A percentile compares a stretch with the other conserved stretches of the same genome.
phyloP scores from a whole-genome alignment of 2,113 vertebrate genomes.

The Pipa parva region DNA sequence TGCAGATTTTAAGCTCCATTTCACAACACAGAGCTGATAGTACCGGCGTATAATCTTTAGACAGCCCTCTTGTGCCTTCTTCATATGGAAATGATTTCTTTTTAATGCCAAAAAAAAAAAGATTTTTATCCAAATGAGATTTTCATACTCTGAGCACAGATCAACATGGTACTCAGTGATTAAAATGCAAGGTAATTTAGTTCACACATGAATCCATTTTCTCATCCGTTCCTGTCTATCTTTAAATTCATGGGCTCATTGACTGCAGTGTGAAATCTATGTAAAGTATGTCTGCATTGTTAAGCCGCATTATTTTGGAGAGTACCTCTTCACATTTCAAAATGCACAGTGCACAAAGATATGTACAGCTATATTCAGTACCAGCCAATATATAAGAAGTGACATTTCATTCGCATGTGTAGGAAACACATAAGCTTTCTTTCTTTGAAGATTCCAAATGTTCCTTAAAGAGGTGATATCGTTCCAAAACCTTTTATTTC shows the following conservation, averaged over 20 bases:
- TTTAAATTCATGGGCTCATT: not conserved
- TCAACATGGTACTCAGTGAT: not conserved
- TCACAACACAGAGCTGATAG: constrained; percentile 9
- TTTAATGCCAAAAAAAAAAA: not conserved
- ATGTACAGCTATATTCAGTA: not conserved
- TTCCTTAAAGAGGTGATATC: no score
- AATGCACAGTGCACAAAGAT: not conserved
- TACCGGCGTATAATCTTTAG: constrained; percentile 8
- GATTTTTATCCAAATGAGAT: constrained; percentile 10
- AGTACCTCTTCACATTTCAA: not conserved
- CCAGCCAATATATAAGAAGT: no score
- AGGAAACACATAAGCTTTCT: no score
- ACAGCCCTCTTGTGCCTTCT: constrained; percentile 7
- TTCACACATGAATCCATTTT: not conserved
- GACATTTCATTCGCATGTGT: no score
- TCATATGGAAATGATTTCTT: constrained; percentile 21
- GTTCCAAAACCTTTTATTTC: no score
- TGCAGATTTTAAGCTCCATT: constrained; percentile 10
- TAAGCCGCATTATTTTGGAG: not conserved
- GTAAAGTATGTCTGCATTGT: not conserved
- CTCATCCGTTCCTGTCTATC: not conserved
- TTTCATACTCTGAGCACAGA: not conserved
- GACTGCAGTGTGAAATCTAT: not conserved
- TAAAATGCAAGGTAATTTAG: constrained; percentile 1
- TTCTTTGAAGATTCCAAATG: no score